Percentiles rank a stretch among this genome's conserved stretches.
These are phyloP conservation scores for Chymomyza fuscimana DNA, from an alignment of 2,888 invertebrate genomes.

Conservation along the genomic window DNA sequence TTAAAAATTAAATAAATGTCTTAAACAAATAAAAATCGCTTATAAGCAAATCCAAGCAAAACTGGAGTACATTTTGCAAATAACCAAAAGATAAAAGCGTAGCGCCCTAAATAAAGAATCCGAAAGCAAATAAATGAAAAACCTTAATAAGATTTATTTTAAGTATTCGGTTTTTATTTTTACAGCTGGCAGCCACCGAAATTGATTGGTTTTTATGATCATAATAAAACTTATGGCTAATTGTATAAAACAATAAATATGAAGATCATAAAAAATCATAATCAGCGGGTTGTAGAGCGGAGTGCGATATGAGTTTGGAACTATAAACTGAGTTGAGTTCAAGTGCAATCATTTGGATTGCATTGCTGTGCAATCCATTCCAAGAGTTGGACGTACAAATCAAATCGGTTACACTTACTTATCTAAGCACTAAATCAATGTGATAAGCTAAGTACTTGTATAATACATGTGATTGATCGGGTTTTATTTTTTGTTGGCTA, in stretches of 20 bases:
- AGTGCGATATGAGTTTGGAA: conserved; percentile 27
- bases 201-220: conserved; percentile 30
- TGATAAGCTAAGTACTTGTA: not conserved
- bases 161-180: conserved; percentile 34
- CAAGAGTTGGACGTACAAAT: conserved; percentile 27
- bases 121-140: conserved; percentile 6
- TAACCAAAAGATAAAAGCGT: conserved; percentile 22
- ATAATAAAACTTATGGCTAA: conserved; percentile 48
- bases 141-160: conserved; percentile 28
- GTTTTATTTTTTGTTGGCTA: conserved; percentile 16
- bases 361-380: not conserved
- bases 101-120: conserved; percentile 22
- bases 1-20: conserved; percentile 54
- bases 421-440: conserved; percentile 44
- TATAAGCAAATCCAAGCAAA: conserved; percentile 31
- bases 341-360: not conserved
- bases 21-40: conserved; percentile 48
- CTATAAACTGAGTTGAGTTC: not conserved
- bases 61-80: conserved; percentile 11
- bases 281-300: conserved; percentile 28
- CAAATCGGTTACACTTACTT: conserved; percentile 45
- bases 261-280: conserved; percentile 47
- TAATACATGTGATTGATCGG: not conserved
- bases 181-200: conserved; percentile 26
- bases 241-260: conserved; percentile 53